A percentile compares a stretch with the other conserved stretches of the same genome.
Evolutionary conservation across 2,888 invertebrate genomes (phyloP).

Genomic region (Meliscaeva auricollis): DNA sequence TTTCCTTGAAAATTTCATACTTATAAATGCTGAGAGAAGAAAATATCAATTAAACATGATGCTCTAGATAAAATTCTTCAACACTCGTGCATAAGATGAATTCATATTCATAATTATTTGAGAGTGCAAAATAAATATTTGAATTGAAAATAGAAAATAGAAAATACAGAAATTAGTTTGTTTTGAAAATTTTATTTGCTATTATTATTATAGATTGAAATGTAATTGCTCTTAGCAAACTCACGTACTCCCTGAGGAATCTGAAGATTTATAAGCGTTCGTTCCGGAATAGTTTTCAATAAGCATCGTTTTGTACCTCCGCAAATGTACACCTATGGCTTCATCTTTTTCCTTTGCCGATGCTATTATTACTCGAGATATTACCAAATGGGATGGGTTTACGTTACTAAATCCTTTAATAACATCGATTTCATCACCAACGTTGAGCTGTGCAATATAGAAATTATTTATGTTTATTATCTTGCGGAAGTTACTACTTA

Average conservation of each 20-base stretch:
- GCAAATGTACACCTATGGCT: constrained; percentile 86
- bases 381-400: constrained; percentile 89
- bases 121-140: neutral
- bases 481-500: neutral
- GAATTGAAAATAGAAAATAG: neutral
- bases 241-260: constrained; percentile 77
- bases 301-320: constrained; percentile 88
- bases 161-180: neutral
- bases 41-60: constrained; percentile 15
- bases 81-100: neutral
- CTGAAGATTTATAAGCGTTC: constrained; percentile 82
- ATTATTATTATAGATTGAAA: constrained; percentile 8
- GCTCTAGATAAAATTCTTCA: neutral
- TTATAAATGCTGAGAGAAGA: neutral
- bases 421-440: constrained; percentile 92
- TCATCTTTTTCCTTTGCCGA: constrained; percentile 86
- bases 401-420: constrained; percentile 88
- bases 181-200: constrained; percentile 40
- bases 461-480: neutral
- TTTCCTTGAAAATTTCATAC: constrained; percentile 3
- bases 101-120: neutral
- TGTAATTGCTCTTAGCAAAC: neutral
- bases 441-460: constrained; percentile 85
- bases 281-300: constrained; percentile 89
- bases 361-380: constrained; percentile 89